Evolutionary conservation across 1,140 invertebrate genomes (phyloP).

Genomic region (Danaus melanippus): DNA sequence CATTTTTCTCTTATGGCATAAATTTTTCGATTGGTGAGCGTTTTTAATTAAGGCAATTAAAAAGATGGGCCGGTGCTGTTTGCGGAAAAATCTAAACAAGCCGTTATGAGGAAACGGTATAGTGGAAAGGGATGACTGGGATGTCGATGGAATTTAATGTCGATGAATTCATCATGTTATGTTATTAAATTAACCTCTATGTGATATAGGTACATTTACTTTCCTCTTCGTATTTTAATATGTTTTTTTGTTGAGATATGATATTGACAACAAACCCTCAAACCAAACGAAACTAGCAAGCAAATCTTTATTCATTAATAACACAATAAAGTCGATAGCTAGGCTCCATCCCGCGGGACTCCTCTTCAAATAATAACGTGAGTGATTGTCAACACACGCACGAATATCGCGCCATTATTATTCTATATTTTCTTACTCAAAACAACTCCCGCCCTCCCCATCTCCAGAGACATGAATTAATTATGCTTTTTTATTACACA

Average conservation of each 20-base stretch:
- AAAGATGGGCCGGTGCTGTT: conserved; percentile 55
- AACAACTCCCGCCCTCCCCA: conserved; percentile 7
- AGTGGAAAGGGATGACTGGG: conserved; percentile 4
- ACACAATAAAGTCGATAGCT: neutral
- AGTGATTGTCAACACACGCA: conserved; percentile 65
- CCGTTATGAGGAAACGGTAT: conserved; percentile 28
- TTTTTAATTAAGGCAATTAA: conserved; percentile 67
- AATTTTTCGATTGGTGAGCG: conserved; percentile 34
- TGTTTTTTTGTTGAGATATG: neutral
- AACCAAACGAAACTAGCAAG: conserved; percentile 9
- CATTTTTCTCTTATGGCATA: too few species aligned
- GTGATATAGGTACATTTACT: too few species aligned
- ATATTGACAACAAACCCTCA: neutral
- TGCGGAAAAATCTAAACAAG: conserved; percentile 67
- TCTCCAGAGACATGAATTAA: conserved; percentile 2
- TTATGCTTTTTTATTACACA: too few species aligned
- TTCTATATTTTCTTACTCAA: conserved; percentile 39
- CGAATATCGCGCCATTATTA: conserved; percentile 48
- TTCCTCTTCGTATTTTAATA: too few species aligned
- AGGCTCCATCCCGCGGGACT: conserved; percentile 34
- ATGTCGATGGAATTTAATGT: too few species aligned
- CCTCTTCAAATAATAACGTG: conserved; percentile 55
- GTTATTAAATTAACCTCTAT: too few species aligned
- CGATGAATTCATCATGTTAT: too few species aligned
- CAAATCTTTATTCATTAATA: conserved; percentile 1